A percentile compares a stretch with the other conserved stretches of the same genome.
Evolutionary conservation across 2,888 invertebrate species (phyloP).

Genomic region (Cylindroiulus punctatus): DNA sequence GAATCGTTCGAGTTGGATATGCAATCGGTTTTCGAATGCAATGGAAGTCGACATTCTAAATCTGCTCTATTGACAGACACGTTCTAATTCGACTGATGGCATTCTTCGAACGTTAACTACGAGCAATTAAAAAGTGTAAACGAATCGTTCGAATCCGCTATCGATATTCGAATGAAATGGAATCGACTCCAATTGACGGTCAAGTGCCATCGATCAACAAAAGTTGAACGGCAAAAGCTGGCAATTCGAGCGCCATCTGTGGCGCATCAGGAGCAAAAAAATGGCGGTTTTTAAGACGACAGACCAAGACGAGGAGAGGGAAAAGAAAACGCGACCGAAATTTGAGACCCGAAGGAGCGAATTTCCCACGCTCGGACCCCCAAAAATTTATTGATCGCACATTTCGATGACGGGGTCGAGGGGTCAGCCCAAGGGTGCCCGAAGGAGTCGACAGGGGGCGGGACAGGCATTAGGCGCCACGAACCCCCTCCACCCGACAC

Average conservation of each 20-base stretch:
- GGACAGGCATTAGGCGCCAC: neutral
- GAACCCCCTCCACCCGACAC: neutral
- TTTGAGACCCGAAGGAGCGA: neutral
- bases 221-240: neutral
- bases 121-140: no score
- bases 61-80: no score
- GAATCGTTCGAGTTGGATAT: no score
- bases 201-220: no score
- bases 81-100: no score
- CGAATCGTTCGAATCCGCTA: no score
- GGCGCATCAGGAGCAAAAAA: neutral
- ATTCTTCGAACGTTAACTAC: no score
- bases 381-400: conserved; percentile 30
- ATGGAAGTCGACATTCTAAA: no score
- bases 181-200: no score
- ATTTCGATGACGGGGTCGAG: conserved; percentile 29
- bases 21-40: no score
- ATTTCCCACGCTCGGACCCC: conserved; percentile 1
- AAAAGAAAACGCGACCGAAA: neutral
- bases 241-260: neutral
- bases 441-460: conserved; percentile 1
- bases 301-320: neutral
- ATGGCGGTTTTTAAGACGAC: neutral
- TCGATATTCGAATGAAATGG: no score
- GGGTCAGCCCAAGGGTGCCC: neutral